Evolutionary conservation across 1,140 invertebrate genomes (phyloP).

Genomic region (Brachionus plicatilis): DNA sequence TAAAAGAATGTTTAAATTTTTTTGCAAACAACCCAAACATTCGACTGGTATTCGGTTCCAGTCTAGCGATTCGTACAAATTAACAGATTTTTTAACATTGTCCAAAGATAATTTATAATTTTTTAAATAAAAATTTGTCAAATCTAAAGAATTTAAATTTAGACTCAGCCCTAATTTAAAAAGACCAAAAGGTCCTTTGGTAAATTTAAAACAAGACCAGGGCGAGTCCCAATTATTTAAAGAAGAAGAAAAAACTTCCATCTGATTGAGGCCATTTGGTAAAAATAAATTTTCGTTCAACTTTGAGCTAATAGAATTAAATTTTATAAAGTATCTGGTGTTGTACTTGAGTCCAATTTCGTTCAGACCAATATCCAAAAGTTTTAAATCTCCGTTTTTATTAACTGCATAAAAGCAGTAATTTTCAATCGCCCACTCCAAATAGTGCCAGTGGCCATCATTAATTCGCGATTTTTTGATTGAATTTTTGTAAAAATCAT

Average conservation of each 20-base stretch:
- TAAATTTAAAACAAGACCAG: neutral
- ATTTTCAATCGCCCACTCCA: neutral
- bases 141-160: neutral
- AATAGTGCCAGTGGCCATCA: neutral
- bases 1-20: neutral
- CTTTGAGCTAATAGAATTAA: neutral
- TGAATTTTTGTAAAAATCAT: constrained; percentile 6
- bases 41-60: neutral
- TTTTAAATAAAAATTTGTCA: constrained; percentile 14
- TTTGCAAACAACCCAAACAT: constrained; percentile 1
- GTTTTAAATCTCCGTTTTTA: neutral
- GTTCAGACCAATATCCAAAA: neutral
- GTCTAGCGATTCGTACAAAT: neutral
- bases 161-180: neutral
- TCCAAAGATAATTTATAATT: neutral
- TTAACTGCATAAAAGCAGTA: neutral
- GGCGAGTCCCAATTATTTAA: neutral
- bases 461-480: neutral
- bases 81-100: constrained; percentile 9
- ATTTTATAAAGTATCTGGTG: constrained; percentile 17
- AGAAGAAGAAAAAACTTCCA: neutral
- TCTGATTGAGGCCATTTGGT: neutral
- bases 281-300: constrained; percentile 14
- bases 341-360: neutral
- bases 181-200: neutral